Conservation (phyloP, 2,888 invertebrate genomes). For the Tachystola acroxantha region DNA sequence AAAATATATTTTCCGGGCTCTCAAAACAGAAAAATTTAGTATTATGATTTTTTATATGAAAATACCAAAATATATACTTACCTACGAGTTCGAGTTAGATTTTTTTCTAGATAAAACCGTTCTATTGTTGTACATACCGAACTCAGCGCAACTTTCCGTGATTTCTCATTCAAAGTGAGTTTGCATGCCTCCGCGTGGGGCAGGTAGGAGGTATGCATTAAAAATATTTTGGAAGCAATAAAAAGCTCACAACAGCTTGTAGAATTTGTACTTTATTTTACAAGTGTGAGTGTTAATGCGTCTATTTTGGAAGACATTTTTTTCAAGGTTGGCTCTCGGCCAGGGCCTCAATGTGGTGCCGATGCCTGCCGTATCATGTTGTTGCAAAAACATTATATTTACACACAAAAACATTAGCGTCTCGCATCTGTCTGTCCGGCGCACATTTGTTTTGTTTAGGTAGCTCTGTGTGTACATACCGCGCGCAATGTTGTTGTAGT, state of each 20-base stretch:
- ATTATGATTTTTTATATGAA: too few relatives aligned
- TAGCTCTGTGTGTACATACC: too few relatives aligned
- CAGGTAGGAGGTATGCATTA: too few relatives aligned
- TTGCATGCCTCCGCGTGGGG: too few relatives aligned
- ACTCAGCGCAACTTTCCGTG: too few relatives aligned
- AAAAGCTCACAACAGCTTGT: background rate
- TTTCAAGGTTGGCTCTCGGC: conserved; percentile 36
- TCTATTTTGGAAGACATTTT: conserved; percentile 21
- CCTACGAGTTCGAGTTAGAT: too few relatives aligned
- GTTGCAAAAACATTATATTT: conserved; percentile 23
- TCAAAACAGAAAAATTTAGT: too few relatives aligned
- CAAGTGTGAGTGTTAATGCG: conserved; percentile 14
- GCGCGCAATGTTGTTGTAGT: background rate
- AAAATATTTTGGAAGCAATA: too few relatives aligned
- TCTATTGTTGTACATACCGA: conserved; percentile 16
- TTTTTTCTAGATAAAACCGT: too few relatives aligned
- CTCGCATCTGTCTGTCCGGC: conserved; percentile 35
- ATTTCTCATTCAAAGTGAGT: too few relatives aligned
- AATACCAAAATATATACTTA: too few relatives aligned
- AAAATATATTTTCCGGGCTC: too few relatives aligned
- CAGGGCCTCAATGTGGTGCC: conserved; percentile 29
- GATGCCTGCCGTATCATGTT: conserved; percentile 30
- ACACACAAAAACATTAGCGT: conserved; percentile 32
- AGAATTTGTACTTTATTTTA: conserved; percentile 5
- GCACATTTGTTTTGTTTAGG: conserved; percentile 11